Evolutionary conservation across 2,797 vertebrate species (phyloP).

Genomic region (Pelodytes ibericus): DNA sequence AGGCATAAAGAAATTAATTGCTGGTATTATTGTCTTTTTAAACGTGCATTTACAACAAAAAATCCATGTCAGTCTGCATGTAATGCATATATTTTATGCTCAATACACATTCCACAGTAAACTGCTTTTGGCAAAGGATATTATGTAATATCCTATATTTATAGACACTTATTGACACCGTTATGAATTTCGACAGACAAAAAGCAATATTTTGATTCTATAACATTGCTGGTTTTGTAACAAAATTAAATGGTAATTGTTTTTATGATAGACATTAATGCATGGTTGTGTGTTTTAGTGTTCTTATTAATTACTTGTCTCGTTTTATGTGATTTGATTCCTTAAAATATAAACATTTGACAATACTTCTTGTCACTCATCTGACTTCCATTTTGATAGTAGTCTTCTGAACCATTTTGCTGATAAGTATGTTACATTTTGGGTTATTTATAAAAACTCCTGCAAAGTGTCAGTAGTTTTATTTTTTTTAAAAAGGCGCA

Average conservation of each 20-base stretch:
- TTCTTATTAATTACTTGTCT: neutral
- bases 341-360: too few relatives aligned
- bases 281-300: conserved; percentile 2
- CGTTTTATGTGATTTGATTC: too few relatives aligned
- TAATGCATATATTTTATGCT: conserved; percentile 24
- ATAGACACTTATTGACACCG: conserved; percentile 13
- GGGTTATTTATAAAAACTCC: too few relatives aligned
- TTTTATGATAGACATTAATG: neutral
- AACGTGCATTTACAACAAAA: conserved; percentile 54
- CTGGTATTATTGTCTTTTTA: conserved; percentile 52
- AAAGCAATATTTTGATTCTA: neutral
- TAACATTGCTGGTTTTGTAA: neutral
- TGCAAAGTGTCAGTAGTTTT: too few relatives aligned
- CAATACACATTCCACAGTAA: conserved; percentile 27
- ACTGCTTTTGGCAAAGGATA: conserved; percentile 20
- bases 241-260: conserved; percentile 7
- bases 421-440: too few relatives aligned
- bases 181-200: conserved; percentile 9
- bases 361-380: too few relatives aligned
- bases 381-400: too few relatives aligned
- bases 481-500: too few relatives aligned
- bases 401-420: too few relatives aligned
- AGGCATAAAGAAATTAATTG: conserved; percentile 61
- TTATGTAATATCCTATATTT: conserved; percentile 19
- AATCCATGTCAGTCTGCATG: conserved; percentile 42